Percentiles rank a stretch among this genome's conserved stretches.
Evolutionary conservation across 2,888 invertebrate species (phyloP).

Genomic region (Heteromyza rotundicornis): DNA sequence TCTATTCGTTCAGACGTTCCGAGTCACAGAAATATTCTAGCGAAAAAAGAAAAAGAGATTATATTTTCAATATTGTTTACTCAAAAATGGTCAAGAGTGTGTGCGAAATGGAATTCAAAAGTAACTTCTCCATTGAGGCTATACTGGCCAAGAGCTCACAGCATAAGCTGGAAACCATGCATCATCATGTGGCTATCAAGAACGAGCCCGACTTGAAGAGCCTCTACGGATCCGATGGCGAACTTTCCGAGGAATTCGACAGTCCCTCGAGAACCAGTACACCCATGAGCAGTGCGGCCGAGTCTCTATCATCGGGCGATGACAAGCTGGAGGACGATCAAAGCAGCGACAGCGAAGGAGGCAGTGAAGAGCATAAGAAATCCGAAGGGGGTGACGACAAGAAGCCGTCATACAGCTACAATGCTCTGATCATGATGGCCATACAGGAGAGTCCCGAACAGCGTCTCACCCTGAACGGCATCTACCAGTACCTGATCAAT

Average conservation of each 20-base stretch:
- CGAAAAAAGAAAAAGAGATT: conserved; percentile 3
- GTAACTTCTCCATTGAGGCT: conserved; percentile 82
- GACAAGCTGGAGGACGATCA: conserved; percentile 39
- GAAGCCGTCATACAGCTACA: conserved; percentile 98
- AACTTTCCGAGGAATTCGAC: conserved; percentile 56
- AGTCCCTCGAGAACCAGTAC: conserved; percentile 58
- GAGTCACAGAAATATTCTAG: not conserved
- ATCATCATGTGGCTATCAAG: conserved; percentile 31
- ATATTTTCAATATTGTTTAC: conserved; percentile 14
- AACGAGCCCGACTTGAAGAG: conserved; percentile 25
- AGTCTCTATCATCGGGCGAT: conserved; percentile 47
- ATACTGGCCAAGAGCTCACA: conserved; percentile 70
- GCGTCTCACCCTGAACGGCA: conserved; percentile 90
- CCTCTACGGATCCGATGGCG: conserved; percentile 48
- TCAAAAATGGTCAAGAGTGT: conserved; percentile 58
- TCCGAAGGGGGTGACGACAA: conserved; percentile 66
- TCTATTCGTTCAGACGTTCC: conserved; percentile 31
- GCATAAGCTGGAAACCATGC: no score
- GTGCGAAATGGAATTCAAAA: conserved; percentile 65
- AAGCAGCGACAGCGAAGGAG: conserved; percentile 23
- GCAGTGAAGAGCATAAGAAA: conserved; percentile 23
- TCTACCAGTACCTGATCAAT: conserved; percentile 98
- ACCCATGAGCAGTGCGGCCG: conserved; percentile 59
- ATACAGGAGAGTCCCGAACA: conserved; percentile 93
- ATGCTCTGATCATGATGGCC: conserved; percentile 99